Evolutionary conservation across 1,140 invertebrate genomes (phyloP).

Genomic region (Ctenoplectra terminalis): DNA sequence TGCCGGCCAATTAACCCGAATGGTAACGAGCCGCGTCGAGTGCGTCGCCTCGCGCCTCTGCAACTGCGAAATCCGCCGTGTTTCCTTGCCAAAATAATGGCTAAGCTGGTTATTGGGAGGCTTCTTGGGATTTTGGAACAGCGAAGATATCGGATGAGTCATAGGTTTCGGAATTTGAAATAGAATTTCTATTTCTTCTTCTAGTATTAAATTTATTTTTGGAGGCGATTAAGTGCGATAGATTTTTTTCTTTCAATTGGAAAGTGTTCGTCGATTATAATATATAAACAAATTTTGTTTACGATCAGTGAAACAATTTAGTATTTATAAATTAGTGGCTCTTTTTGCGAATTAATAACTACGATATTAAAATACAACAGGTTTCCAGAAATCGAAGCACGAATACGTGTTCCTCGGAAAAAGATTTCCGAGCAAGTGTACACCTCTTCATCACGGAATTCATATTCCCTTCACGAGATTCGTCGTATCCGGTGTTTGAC

Average conservation of each 20-base stretch:
- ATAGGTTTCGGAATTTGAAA: too few species aligned
- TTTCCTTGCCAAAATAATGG: slow-evolving; percentile 2
- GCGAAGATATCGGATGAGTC: too few species aligned
- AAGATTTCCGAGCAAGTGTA: not conserved
- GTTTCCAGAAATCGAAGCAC: too few species aligned
- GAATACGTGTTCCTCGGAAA: not conserved
- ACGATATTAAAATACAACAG: too few species aligned
- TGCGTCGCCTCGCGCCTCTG: slow-evolving; percentile 49
- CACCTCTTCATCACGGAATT: not conserved
- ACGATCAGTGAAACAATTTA: too few species aligned
- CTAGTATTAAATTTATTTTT: too few species aligned
- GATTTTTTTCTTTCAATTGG: too few species aligned
- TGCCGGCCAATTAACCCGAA: slow-evolving; percentile 73
- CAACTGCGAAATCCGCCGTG: slow-evolving; percentile 45
- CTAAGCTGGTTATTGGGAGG: not conserved
- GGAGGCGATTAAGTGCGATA: too few species aligned
- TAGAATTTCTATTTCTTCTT: too few species aligned
- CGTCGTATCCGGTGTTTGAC: slow-evolving; percentile 13
- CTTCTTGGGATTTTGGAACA: not conserved
- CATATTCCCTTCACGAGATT: not conserved
- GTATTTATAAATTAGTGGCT: not conserved
- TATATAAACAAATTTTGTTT: too few species aligned
- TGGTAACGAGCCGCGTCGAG: slow-evolving; percentile 71
- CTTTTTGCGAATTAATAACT: too few species aligned
- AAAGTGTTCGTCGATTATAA: too few species aligned